Base-by-base conservation (phyloP, 1,140 invertebrate species). In the Alviniconcha marisindica region DNA sequence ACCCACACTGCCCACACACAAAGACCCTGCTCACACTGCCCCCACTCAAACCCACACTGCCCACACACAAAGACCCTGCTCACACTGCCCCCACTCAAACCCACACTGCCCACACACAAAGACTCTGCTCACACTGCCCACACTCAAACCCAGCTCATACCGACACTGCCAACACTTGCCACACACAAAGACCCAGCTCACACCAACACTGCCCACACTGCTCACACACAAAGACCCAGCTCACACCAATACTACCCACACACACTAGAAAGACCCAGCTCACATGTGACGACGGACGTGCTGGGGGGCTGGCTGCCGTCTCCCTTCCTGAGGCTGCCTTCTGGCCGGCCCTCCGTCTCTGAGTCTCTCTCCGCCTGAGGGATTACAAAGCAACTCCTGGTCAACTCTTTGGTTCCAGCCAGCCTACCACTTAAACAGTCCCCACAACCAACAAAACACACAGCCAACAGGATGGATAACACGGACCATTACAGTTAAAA, bases 281-380 rank as follows among this genome's bases (percentile, higher is more conserved):
- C 82, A 89, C 88, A 89, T 51, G 87, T 89, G 44, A 89, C 88
- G 63, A 90, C 87, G 73, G 88, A 84, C n/a, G 79, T 84, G 69
- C 69, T 83, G 10, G 81, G 36, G 21, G 54, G 31, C 42, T 86
- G 84, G 18, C 77, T 83, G 56, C 73, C 80, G 48, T 78, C 85
- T 18, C 77, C 84, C 54, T 90, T 86, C 12, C 38, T 56, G 7
- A 77, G 33, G 77, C 84, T 74, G 40, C 76, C 18, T 28, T 84
- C 71, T 42, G 51, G n/a, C 38, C 71, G 63, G 51, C 24, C 44
- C 42, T 77, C 77, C 24, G 36, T 21, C 54, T 82, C 83, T 31
- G 77, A 31, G 18, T 56, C 42, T 76, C 54, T 63, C 18, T 74
- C 71, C 40, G 14, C 44, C 48, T 78, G 77, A 54, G 7, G n/a